Evolutionary conservation across 2,113 vertebrate species (phyloP).

Genomic region (Erythrolamprus reginae): DNA sequence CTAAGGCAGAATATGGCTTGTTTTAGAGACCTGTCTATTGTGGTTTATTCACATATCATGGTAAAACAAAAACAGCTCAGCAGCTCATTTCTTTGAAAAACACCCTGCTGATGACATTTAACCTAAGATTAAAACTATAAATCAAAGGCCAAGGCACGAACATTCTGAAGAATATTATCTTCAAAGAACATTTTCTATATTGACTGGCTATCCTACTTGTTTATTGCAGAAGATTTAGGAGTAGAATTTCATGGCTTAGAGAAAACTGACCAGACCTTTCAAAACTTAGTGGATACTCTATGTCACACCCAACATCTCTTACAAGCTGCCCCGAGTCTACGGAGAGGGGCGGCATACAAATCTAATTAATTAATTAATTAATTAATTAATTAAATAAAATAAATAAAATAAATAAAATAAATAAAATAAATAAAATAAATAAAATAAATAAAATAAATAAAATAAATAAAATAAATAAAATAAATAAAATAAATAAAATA

Average conservation of each 20-base stretch:
- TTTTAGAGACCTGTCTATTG: neutral
- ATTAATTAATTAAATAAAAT: no score
- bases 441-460: no score
- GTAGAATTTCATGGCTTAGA: neutral
- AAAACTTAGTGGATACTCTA: neutral
- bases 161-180: neutral
- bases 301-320: neutral
- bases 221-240: neutral
- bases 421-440: no score
- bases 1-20: neutral
- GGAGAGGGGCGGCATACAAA: no score
- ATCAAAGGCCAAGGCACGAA: neutral
- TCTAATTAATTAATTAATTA: no score
- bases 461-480: no score
- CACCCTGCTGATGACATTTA: neutral
- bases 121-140: neutral
- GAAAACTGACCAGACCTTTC: neutral
- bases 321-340: no score
- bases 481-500: no score
- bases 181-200: neutral
- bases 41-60: neutral
- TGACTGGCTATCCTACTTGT: neutral
- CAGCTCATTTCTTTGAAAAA: neutral
- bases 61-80: neutral
- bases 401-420: no score